Base-by-base conservation (phyloP, 2,888 invertebrate species). In the Keiferia lycopersicella region DNA sequence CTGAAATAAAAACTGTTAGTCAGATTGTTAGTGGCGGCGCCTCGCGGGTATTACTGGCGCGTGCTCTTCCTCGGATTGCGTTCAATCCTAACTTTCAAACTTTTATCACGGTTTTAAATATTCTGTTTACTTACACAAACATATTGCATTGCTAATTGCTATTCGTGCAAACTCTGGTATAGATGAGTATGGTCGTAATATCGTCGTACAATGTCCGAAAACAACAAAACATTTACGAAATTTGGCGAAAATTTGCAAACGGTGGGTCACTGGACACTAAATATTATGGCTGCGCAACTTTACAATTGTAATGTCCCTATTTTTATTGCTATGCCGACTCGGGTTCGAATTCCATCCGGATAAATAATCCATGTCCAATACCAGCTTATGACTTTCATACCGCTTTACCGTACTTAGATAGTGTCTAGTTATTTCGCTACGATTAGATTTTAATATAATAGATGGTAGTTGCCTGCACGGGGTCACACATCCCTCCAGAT, bases 1-100 rank as follows among this genome's bases (percentile, higher is more conserved):
- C 41, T 60, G 59, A 41, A 60, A 60, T 60, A 39, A 60, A 41
- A 58, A 58, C 39, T 38, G 58, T 58, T 58, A 58, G 58, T 39
- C 39, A 38, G 58, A 14, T 14, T 53, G 22, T 22, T 22, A 6
- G 12, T 22, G 14, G 51, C 10, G 16, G 48, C 22, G 22, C 14
- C 51, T 22, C 51, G 14, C 22, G 22, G 4, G 51, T 22, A 53
- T 22, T n/a, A 16, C 45, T 45, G 34, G 3, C 45, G 45, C n/a
- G 45, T 45, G 16, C 45, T 45, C n/a, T 16, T 45, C 18, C 22
- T 20, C 51, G 51, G 1, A 20, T 51, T 22, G 20, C 22, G 51
- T 16, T 12, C 2, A 3, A 12, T 51, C 11, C 12, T 22, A 51
- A n/a, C n/a, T 51, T 51, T 22, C 12, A 22, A 26, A n/a, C n/a